Evolutionary conservation across 2,113 vertebrate genomes (phyloP).

Genomic region (Glaucidium brasilianum): DNA sequence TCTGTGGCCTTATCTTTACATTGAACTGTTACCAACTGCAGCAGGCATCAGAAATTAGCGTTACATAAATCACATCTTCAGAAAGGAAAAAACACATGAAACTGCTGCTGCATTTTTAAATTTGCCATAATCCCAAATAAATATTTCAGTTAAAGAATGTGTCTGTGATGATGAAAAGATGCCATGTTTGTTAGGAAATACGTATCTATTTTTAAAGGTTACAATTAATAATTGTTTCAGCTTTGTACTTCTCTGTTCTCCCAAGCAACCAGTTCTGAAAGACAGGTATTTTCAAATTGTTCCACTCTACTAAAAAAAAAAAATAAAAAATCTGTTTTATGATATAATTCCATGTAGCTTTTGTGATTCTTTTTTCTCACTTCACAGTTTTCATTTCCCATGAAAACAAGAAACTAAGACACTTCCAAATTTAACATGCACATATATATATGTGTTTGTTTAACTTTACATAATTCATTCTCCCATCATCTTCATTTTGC

Average conservation of each 20-base stretch:
- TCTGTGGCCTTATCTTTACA: rapidly evolving
- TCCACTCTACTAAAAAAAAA: not conserved
- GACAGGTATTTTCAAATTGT: not conserved
- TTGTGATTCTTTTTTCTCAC: not conserved
- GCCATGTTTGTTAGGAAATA: not conserved
- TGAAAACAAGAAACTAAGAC: not conserved
- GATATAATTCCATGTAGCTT: not conserved
- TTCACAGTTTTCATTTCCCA: not conserved
- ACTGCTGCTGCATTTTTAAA: not conserved
- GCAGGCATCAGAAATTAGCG: not conserved
- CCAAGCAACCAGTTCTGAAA: not conserved
- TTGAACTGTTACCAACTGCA: not conserved
- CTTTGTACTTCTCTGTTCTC: not conserved
- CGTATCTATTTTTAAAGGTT: not conserved
- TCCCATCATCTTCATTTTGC: not conserved
- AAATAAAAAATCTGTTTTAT: not conserved
- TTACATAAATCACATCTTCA: not conserved
- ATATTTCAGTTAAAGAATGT: not conserved
- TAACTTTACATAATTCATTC: not conserved
- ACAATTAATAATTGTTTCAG: not conserved
- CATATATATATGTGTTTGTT: not conserved
- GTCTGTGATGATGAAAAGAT: not conserved
- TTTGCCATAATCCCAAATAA: not conserved
- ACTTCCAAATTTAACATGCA: not conserved
- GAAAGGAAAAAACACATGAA: not conserved